A percentile compares a stretch with the other conserved stretches of the same genome.
phyloP scores from a whole-genome alignment of 1,140 invertebrate genomes.

The Ylistrum balloti region DNA sequence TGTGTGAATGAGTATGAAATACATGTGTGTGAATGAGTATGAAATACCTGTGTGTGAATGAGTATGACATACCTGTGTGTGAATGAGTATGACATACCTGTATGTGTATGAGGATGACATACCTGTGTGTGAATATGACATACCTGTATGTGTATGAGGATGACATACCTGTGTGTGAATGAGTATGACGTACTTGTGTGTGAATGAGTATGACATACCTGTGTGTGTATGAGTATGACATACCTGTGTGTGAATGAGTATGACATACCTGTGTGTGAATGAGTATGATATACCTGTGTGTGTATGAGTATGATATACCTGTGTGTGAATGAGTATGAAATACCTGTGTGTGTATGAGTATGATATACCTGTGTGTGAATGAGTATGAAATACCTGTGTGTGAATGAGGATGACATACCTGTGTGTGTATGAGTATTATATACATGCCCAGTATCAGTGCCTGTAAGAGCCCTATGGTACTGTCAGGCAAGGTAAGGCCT shows the following conservation, averaged over 20 bases:
- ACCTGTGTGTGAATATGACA: not conserved
- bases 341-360: not conserved
- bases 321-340: not conserved
- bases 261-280: not conserved
- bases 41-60: not conserved
- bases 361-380: not conserved
- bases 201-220: not conserved
- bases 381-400: not conserved
- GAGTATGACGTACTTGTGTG: not conserved
- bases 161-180: not conserved
- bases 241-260: not conserved
- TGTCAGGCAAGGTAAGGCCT: too few species aligned
- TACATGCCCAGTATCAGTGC: not conserved
- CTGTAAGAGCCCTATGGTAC: too few species aligned
- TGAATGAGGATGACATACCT: not conserved
- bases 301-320: not conserved
- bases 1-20: not conserved
- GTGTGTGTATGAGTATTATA: not conserved
- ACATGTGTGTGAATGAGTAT: not conserved
- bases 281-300: not conserved
- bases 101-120: not conserved
- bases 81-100: not conserved
- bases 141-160: not conserved
- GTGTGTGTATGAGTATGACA: not conserved
- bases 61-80: not conserved